Percentiles rank a stretch among this genome's conserved stretches.
Evolutionary conservation across 30 jellyfish, hydroid and myxozoan species (phyloP).

Genomic region (Catostylus mosaicus): DNA sequence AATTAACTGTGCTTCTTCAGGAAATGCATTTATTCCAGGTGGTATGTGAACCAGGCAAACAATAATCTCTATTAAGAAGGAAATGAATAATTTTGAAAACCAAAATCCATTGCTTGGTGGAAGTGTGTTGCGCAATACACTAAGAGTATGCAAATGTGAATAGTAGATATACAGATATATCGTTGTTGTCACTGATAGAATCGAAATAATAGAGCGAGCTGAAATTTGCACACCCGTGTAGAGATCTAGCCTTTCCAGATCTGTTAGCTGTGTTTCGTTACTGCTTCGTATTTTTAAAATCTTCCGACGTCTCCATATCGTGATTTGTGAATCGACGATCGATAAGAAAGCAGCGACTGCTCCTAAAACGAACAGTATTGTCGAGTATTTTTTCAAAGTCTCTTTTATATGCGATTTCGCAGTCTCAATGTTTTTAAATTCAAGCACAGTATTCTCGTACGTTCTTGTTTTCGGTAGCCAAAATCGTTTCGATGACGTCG

Average conservation of each 20-base stretch:
- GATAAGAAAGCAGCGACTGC: constrained; percentile 78
- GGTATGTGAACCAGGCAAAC: constrained; percentile 84
- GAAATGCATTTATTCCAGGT: constrained; percentile 73
- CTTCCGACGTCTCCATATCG: constrained; percentile 61
- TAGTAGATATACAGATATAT: constrained; percentile 68
- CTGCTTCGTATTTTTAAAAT: not conserved
- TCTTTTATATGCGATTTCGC: constrained; percentile 77
- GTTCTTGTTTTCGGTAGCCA: constrained; percentile 42
- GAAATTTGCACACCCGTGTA: constrained; percentile 74
- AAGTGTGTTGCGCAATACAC: constrained; percentile 57
- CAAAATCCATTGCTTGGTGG: constrained; percentile 68
- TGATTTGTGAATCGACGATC: constrained; percentile 78
- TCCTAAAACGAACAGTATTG: constrained; percentile 79
- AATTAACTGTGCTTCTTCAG: constrained; percentile 84
- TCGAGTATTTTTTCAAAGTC: constrained; percentile 74
- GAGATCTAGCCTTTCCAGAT: constrained; percentile 48
- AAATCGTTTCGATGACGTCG: constrained; percentile 30
- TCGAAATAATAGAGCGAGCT: constrained; percentile 61
- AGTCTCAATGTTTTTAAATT: constrained; percentile 77
- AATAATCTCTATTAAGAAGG: constrained; percentile 61
- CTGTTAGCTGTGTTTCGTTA: constrained; percentile 24
- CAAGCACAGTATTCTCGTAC: constrained; percentile 64
- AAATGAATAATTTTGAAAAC: constrained; percentile 34
- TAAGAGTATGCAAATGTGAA: constrained; percentile 69
- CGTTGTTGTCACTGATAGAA: constrained; percentile 65